Conservation (phyloP, 2,797 vertebrate genomes). For the Apogon hyalosoma region DNA sequence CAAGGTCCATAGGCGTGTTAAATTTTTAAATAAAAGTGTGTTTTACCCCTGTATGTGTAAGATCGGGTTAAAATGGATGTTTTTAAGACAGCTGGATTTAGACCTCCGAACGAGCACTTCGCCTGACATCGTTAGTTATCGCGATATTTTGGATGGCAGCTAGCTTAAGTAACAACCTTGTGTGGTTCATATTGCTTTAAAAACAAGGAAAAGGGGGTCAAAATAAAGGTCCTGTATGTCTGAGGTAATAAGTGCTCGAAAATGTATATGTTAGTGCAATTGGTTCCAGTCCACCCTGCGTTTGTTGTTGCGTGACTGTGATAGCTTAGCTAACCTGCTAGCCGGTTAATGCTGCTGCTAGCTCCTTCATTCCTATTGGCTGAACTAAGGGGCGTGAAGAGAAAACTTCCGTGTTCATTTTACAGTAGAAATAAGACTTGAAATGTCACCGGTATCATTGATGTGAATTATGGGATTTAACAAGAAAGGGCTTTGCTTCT, state of each 20-base stretch:
- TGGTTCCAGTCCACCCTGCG: fast-evolving
- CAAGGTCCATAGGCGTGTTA: too few species aligned
- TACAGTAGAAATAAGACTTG: background rate
- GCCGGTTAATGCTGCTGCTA: slow-evolving; percentile 16
- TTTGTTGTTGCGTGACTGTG: slow-evolving; percentile 3
- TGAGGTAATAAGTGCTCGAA: background rate
- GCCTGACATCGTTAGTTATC: slow-evolving; percentile 3
- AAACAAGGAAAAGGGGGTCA: fast-evolving
- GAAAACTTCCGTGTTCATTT: background rate
- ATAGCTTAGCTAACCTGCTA: slow-evolving; percentile 2
- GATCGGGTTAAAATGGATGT: too few species aligned
- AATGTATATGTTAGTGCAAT: fast-evolving
- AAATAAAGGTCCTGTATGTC: background rate
- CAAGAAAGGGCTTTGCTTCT: background rate
- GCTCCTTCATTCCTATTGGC: slow-evolving; percentile 61
- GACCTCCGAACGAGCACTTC: background rate
- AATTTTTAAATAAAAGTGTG: too few species aligned
- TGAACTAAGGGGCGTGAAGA: slow-evolving; percentile 59
- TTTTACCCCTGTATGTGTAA: too few species aligned
- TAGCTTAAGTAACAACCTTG: slow-evolving; percentile 15
- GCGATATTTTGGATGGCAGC: slow-evolving; percentile 10
- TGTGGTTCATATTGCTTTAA: fast-evolving
- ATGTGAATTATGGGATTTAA: too few species aligned
- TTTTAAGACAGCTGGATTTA: background rate
- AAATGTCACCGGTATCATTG: too few species aligned